A percentile compares a stretch with the other conserved stretches of the same genome.
Conservation (phyloP, 2,797 vertebrate species). For the Gymnothorax javanicus region DNA sequence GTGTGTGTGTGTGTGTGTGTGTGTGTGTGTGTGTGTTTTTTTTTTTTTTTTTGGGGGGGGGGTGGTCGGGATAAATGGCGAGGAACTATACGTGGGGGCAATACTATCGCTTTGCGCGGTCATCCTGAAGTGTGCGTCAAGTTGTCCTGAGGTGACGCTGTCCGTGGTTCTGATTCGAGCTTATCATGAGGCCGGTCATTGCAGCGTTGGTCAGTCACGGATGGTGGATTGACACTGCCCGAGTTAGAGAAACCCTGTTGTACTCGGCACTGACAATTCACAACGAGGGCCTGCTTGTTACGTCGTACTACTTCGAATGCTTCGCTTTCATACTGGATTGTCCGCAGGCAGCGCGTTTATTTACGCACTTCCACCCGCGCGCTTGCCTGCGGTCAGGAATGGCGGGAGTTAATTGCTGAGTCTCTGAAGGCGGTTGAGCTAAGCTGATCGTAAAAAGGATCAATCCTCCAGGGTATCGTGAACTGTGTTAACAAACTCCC, state of each 20-base stretch:
- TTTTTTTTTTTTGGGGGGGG: too few species aligned
- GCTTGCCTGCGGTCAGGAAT: not conserved
- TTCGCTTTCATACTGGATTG: conserved; percentile 10
- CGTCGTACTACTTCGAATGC: conserved; percentile 29
- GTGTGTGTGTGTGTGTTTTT: not conserved
- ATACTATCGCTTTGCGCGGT: not conserved
- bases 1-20: too few species aligned
- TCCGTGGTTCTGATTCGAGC: conserved; percentile 38
- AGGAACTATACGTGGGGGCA: not conserved
- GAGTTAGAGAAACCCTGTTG: conserved; percentile 3
- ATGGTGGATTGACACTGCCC: not conserved
- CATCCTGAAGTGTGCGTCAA: not conserved
- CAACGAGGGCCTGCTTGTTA: not conserved
- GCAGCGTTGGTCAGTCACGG: not conserved
- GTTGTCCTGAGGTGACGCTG: conserved; percentile 25
- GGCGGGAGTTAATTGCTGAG: conserved; percentile 54
- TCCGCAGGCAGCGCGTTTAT: not conserved
- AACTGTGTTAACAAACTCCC: conserved; percentile 48
- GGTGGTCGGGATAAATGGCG: not conserved
- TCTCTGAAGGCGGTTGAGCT: conserved; percentile 39
- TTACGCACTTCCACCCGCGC: not conserved
- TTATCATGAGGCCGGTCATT: not conserved
- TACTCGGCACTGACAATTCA: not conserved
- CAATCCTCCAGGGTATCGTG: conserved; percentile 44
- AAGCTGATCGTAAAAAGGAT: conserved; percentile 54